Evolutionary conservation across 2,113 vertebrate species (phyloP).

Genomic region (Myotis yumanensis): DNA sequence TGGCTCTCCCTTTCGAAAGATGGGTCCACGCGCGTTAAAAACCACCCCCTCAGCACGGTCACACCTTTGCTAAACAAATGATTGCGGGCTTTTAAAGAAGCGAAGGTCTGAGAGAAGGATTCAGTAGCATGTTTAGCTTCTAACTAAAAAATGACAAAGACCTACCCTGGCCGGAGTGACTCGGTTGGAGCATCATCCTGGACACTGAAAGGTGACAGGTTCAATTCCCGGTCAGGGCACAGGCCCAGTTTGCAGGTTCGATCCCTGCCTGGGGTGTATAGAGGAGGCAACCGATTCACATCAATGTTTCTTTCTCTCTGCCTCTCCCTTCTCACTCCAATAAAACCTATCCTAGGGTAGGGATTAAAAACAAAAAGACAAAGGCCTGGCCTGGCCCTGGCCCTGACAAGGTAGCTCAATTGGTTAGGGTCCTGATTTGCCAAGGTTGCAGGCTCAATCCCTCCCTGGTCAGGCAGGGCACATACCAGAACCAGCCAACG

Average conservation of each 20-base stretch:
- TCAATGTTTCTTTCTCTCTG: not conserved
- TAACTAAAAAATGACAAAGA: conserved; percentile 1
- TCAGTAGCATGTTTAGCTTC: not conserved
- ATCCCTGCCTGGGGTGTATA: too few relatives aligned
- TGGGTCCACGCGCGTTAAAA: not conserved
- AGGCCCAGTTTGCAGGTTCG: fast-evolving
- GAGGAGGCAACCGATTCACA: not conserved
- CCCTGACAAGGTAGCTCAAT: too few relatives aligned
- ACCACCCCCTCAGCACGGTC: not conserved
- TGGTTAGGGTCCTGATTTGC: too few relatives aligned
- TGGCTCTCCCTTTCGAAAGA: not conserved
- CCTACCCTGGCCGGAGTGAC: too few relatives aligned
- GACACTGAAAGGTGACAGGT: not conserved
- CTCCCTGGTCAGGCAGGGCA: too few relatives aligned
- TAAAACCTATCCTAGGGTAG: too few relatives aligned
- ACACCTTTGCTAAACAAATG: not conserved
- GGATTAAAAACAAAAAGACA: too few relatives aligned
- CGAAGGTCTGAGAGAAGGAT: not conserved
- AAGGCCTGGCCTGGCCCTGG: too few relatives aligned
- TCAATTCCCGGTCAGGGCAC: not conserved
- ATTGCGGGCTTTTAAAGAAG: not conserved
- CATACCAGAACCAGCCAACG: too few relatives aligned
- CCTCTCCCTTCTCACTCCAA: not conserved
- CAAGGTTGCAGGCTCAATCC: too few relatives aligned
- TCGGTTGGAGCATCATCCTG: not conserved